Conservation (phyloP, 2,797 vertebrate species). For the Coendou prehensilis region DNA sequence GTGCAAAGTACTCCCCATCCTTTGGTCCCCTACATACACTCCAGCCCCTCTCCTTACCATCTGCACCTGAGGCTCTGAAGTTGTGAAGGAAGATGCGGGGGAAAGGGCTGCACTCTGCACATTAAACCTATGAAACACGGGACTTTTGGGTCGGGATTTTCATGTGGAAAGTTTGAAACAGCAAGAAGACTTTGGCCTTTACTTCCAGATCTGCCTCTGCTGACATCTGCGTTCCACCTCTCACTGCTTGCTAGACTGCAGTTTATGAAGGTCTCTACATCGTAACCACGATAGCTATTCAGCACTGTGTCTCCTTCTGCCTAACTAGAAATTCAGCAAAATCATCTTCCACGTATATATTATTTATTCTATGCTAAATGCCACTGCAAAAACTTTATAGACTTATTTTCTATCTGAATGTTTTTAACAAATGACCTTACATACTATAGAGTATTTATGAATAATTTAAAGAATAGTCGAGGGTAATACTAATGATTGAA, state of each 20-base stretch:
- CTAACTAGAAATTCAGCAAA: constrained; percentile 22
- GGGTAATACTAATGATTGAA: background rate
- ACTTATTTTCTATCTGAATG: background rate
- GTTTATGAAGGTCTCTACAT: background rate
- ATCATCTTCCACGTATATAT: background rate
- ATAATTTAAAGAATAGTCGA: constrained; percentile 38
- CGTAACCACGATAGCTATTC: background rate
- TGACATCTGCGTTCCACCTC: background rate
- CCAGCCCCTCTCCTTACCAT: background rate
- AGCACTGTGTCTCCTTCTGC: background rate
- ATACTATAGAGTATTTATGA: background rate
- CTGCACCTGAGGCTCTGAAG: background rate
- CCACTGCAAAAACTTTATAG: background rate
- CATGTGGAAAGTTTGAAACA: background rate
- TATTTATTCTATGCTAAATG: background rate
- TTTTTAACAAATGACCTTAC: background rate
- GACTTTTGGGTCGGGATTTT: background rate
- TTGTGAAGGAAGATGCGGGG: background rate
- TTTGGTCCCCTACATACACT: background rate
- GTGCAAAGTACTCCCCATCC: background rate
- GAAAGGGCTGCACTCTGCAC: background rate
- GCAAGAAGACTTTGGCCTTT: background rate
- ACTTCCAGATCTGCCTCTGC: background rate
- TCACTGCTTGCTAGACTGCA: background rate
- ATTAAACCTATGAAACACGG: background rate